These are phyloP conservation scores for Lagria hirta DNA, from an alignment of 2,888 invertebrate species.

Conservation along the genomic window DNA sequence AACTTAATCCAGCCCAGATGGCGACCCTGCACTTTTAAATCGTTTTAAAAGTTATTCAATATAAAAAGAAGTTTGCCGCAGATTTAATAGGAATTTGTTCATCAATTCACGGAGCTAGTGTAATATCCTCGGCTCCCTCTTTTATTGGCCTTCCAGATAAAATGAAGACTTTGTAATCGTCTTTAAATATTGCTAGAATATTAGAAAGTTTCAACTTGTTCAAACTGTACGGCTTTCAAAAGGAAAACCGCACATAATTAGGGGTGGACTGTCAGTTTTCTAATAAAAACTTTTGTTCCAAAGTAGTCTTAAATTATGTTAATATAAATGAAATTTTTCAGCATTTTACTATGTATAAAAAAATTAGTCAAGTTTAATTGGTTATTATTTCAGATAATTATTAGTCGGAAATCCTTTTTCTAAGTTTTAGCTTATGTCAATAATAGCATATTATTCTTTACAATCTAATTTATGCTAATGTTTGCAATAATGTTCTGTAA, in stretches of 20 bases:
- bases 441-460: too few relatives aligned
- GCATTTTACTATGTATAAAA: too few relatives aligned
- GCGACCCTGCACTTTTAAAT: constrained; percentile 53
- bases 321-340: too few relatives aligned
- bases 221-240: constrained; percentile 6
- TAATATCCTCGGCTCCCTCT: constrained; percentile 40
- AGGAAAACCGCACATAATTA: not conserved
- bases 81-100: constrained; percentile 58
- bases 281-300: not conserved
- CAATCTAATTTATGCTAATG: too few relatives aligned
- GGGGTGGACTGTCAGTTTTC: not conserved
- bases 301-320: constrained; percentile 3
- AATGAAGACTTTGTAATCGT: constrained; percentile 38
- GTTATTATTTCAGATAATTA: too few relatives aligned
- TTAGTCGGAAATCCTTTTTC: too few relatives aligned
- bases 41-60: constrained; percentile 57
- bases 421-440: too few relatives aligned
- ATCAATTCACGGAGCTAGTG: constrained; percentile 55
- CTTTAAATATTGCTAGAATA: constrained; percentile 38
- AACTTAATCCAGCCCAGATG: constrained; percentile 56
- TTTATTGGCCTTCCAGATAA: constrained; percentile 43
- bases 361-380: too few relatives aligned
- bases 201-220: constrained; percentile 37
- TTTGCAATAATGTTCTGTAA: too few relatives aligned
- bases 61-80: constrained; percentile 54